Base-by-base conservation (phyloP, 2,113 vertebrate species). In the Kryptolebias marmoratus region DNA sequence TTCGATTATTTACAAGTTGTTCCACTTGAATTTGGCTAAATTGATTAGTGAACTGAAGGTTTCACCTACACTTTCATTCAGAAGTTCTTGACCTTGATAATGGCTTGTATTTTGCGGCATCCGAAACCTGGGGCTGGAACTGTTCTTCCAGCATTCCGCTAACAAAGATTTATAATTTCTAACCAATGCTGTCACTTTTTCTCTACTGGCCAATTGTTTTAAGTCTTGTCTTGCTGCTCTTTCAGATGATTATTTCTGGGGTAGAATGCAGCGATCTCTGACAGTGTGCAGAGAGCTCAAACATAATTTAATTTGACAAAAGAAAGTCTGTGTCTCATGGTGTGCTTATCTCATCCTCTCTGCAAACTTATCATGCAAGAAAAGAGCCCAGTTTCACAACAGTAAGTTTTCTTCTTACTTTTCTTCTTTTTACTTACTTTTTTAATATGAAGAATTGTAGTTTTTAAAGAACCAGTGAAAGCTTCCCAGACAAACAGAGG, bases 1-100 rank as follows among this genome's bases (percentile, higher is more conserved):
- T 66, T 60, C 67, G 4, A 63, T 60, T 66, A 67, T 66, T 64
- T 73, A 11, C 71, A 31, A 42, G 28, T 64, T 11, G 13, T n/a
- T 36, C 8, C 22, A 50, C 49, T n/a, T 47, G 2, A 28, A n/a
- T 70, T 36, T 73, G 8, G 16, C 18, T 55, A 11, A 71, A 59
- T 9, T 48, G 16, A 42, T 57, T 64, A 52, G 28, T 44, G 7
- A 45, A 59, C 5, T 49, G 31, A 32, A 36, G 42, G 6, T 52
- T 64, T 64, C 42, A n/a, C 42, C n/a, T 44, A 32, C 15, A 3
- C 4, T n/a, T 11, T 11, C 15, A 42, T 10, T 58, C 15, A 12
- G 27, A 63, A 22, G 36, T 36, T 48, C 1, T 32, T 57, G 13
- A 32, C 71, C 50, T 58, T 54, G 45, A 42, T 65, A 16, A 50